Percentiles rank a stretch among this genome's conserved stretches.
Evolutionary conservation across 2,113 vertebrate species (phyloP).

Genomic region (Nannobrachium achirus): DNA sequence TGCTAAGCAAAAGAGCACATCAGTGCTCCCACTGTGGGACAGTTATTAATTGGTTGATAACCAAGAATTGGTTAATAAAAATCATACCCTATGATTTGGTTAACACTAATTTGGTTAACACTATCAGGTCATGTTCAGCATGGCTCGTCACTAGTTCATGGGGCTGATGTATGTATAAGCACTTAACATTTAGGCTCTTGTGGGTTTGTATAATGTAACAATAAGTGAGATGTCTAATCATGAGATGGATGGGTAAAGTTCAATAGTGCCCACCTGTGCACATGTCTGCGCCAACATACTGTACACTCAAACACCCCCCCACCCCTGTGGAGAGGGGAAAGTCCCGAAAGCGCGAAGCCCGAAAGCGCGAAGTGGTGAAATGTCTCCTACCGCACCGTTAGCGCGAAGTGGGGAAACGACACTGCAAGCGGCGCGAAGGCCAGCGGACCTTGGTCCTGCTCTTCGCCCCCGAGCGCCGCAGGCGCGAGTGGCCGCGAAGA

Average conservation of each 20-base stretch:
- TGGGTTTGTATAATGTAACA: background rate
- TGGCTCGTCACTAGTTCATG: background rate
- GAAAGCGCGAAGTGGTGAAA: too few species aligned
- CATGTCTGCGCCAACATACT: background rate
- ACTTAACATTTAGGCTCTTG: background rate
- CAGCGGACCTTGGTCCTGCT: too few species aligned
- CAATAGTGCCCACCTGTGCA: background rate
- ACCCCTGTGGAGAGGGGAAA: too few species aligned
- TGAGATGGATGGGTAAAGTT: background rate
- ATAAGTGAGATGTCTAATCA: conserved; percentile 13
- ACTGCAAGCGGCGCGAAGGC: too few species aligned
- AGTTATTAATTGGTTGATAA: background rate
- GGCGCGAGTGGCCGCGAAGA: too few species aligned
- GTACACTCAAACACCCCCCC: conserved; percentile 30
- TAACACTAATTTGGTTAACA: background rate
- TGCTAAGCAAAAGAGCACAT: background rate
- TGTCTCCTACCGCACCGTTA: too few species aligned
- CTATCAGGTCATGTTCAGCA: background rate
- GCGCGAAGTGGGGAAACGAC: too few species aligned
- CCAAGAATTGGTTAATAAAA: background rate
- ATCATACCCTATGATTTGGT: too few species aligned
- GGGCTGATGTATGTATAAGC: background rate
- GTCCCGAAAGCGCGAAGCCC: too few species aligned
- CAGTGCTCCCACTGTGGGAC: background rate
- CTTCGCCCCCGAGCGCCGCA: too few species aligned